phyloP scores from a whole-genome alignment of 2,113 vertebrate genomes.

The Crypturellus undulatus region DNA sequence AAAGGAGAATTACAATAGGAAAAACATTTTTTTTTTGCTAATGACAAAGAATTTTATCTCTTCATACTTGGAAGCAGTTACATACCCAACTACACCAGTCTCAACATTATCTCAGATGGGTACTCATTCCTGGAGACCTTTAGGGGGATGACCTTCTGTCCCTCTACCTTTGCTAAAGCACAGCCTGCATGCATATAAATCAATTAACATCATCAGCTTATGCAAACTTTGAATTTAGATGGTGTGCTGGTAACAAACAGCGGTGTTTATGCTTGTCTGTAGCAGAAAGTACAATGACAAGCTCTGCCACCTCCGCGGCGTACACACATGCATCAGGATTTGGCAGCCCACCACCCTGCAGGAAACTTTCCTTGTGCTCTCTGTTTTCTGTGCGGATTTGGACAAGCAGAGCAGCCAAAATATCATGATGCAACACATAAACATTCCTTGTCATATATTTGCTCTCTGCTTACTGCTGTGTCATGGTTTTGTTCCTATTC shows the following conservation, averaged over 20 bases:
- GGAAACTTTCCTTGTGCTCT: background rate
- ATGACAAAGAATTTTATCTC: constrained; percentile 61
- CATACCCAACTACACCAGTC: constrained; percentile 55
- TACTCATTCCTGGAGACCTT: constrained; percentile 44
- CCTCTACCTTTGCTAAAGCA: constrained; percentile 50
- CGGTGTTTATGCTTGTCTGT: constrained; percentile 15
- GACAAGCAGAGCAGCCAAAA: constrained; percentile 25
- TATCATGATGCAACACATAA: background rate
- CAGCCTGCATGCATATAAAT: constrained; percentile 61
- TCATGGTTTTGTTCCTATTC: background rate
- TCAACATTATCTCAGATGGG: constrained; percentile 51
- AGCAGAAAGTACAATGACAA: constrained; percentile 38
- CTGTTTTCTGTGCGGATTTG: constrained; percentile 16
- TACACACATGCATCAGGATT: background rate
- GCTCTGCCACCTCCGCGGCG: background rate
- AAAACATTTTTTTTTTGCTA: constrained; percentile 62
- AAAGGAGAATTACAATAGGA: constrained; percentile 73
- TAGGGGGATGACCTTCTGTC: constrained; percentile 34
- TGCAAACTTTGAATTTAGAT: constrained; percentile 55
- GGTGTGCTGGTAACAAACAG: constrained; percentile 25
- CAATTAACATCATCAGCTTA: constrained; percentile 57
- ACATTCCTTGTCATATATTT: constrained; percentile 37
- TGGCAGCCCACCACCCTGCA: background rate
- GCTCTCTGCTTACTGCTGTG: background rate
- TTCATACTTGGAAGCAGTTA: constrained; percentile 52